Evolutionary conservation across 2,888 invertebrate species (phyloP).

Genomic region (Rhamphomyia laevipes): DNA sequence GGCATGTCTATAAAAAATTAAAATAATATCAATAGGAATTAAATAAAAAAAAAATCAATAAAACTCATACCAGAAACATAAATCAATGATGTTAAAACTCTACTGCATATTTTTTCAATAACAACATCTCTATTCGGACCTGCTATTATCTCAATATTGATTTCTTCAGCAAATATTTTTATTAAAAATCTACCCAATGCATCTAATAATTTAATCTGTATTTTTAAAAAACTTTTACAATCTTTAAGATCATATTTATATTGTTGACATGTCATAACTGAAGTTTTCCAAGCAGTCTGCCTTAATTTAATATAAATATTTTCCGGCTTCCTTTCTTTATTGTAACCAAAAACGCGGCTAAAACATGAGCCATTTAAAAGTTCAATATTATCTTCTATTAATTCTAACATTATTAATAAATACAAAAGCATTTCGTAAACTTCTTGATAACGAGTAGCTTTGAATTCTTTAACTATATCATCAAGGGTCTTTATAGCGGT

Average conservation of each 20-base stretch:
- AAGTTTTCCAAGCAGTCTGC: slow-evolving; percentile 63
- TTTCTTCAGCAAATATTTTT: slow-evolving; percentile 26
- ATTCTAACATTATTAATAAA: slow-evolving; percentile 51
- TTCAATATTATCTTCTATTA: slow-evolving; percentile 25
- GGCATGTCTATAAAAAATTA: slow-evolving; percentile 41
- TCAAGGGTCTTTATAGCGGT: slow-evolving; percentile 61
- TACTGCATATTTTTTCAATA: slow-evolving; percentile 43
- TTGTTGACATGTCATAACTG: slow-evolving; percentile 78
- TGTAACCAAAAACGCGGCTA: too few species aligned
- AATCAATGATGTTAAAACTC: slow-evolving; percentile 40
- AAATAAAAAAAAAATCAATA: slow-evolving; percentile 1
- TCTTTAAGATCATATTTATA: slow-evolving; percentile 45
- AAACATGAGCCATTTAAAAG: slow-evolving; percentile 24
- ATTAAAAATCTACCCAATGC: slow-evolving; percentile 54
- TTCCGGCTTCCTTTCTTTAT: slow-evolving; percentile 45
- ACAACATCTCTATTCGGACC: slow-evolving; percentile 36
- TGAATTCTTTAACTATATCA: slow-evolving; percentile 57
- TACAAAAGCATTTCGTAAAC: slow-evolving; percentile 66
- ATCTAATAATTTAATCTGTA: slow-evolving; percentile 65
- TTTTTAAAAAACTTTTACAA: slow-evolving; percentile 61
- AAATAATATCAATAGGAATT: too few species aligned
- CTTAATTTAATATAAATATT: slow-evolving; percentile 59
- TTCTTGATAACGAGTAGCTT: slow-evolving; percentile 65
- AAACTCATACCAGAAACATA: slow-evolving; percentile 42
- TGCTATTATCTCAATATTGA: slow-evolving; percentile 23